Conservation (phyloP, 2,888 invertebrate genomes). For the Isoperla grammatica region DNA sequence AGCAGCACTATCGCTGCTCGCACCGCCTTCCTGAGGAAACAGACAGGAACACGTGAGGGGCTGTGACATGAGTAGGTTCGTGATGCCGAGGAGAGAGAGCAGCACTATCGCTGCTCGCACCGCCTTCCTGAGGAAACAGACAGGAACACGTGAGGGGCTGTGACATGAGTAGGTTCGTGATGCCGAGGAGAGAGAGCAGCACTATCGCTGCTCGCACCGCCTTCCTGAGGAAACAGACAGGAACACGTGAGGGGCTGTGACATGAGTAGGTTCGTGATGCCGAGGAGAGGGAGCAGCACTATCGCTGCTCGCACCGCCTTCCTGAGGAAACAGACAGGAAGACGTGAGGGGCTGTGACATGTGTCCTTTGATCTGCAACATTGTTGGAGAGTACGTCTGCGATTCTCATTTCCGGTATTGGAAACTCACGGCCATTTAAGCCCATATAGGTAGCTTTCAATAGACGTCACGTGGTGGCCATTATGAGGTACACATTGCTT, state of each 20-base stretch:
- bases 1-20: conserved; percentile 71
- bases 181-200: conserved; percentile 72
- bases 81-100: conserved; percentile 73
- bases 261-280: conserved; percentile 72
- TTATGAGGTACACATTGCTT: no score
- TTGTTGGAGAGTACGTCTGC: no score
- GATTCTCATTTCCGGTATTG: no score
- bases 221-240: no score
- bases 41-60: no score
- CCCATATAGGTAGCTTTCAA: no score
- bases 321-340: conserved; percentile 49
- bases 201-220: conserved; percentile 74
- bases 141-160: no score
- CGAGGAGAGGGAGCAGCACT: conserved; percentile 71
- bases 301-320: conserved; percentile 77
- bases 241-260: no score
- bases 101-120: conserved; percentile 73
- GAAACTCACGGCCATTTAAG: no score
- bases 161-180: conserved; percentile 70
- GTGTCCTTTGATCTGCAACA: no score
- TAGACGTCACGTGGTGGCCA: no score
- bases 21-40: conserved; percentile 77
- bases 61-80: conserved; percentile 69
- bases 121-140: conserved; percentile 79
- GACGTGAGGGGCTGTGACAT: no score